Conservation (phyloP, 1,140 invertebrate genomes). For the Ptiloglossa arizonensis region DNA sequence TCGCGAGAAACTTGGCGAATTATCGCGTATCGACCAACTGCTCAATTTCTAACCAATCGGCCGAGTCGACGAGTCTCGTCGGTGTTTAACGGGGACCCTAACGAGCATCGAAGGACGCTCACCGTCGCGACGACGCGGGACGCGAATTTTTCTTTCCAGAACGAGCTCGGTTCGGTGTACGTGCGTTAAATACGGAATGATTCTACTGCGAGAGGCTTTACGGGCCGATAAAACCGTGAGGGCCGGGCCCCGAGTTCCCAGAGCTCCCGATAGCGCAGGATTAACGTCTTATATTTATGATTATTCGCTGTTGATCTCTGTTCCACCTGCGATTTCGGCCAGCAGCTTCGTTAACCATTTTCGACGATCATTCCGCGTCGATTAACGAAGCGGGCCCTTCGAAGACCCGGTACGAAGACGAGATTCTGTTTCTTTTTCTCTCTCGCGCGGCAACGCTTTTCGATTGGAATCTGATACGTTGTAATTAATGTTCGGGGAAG, state of each 20-base stretch:
- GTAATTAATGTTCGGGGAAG: too few species aligned
- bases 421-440: too few species aligned
- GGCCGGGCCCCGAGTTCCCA: constrained; percentile 36
- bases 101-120: constrained; percentile 4
- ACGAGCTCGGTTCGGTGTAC: constrained; percentile 51
- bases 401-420: too few species aligned
- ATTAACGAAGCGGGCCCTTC: constrained; percentile 3
- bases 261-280: constrained; percentile 44
- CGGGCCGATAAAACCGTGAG: constrained; percentile 65
- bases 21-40: too few species aligned
- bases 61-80: neutral
- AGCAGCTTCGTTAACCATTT: constrained; percentile 35
- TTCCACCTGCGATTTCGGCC: constrained; percentile 5
- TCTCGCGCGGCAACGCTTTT: too few species aligned
- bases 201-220: constrained; percentile 63
- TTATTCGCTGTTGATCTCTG: constrained; percentile 51
- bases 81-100: constrained; percentile 16
- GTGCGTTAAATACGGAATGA: constrained; percentile 71
- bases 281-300: constrained; percentile 66
- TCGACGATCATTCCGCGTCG: constrained; percentile 17
- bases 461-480: too few species aligned
- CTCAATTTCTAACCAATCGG: too few species aligned
- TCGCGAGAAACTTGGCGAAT: too few species aligned
- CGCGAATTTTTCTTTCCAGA: constrained; percentile 65
- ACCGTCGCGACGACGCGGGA: constrained; percentile 43